Evolutionary conservation across 1,140 invertebrate genomes (phyloP).

Genomic region (Drosophila sturtevanti): DNA sequence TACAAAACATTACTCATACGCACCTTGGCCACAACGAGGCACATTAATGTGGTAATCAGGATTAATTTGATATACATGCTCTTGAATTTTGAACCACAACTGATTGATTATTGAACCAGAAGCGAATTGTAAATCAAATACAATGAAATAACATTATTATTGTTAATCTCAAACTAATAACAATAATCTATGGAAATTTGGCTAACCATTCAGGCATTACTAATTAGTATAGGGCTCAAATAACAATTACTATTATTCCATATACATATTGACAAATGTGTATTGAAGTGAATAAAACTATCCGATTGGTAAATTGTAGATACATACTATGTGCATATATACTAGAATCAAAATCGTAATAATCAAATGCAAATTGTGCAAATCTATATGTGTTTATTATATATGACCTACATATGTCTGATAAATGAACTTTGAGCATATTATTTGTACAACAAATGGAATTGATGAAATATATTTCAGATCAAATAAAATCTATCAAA

Average conservation of each 20-base stretch:
- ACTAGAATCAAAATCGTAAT: neutral
- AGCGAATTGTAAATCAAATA: neutral
- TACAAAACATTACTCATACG: conserved; percentile 47
- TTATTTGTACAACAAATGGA: too few relatives aligned
- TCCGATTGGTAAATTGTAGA: neutral
- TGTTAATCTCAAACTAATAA: neutral
- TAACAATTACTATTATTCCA: neutral
- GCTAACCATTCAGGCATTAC: neutral
- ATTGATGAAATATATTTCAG: too few relatives aligned
- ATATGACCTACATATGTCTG: neutral
- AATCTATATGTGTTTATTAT: neutral
- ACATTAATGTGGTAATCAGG: neutral
- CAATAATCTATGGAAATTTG: neutral
- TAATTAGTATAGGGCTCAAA: neutral
- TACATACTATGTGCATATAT: too few relatives aligned
- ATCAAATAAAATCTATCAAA: too few relatives aligned
- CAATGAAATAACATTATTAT: neutral
- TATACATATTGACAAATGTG: neutral
- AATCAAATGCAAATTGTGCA: neutral
- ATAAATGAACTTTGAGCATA: neutral
- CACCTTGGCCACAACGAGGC: conserved; percentile 49
- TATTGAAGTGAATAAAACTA: neutral
- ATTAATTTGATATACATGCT: neutral
- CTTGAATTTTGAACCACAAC: neutral
- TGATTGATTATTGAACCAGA: neutral